Evolutionary conservation across 2,888 invertebrate genomes (phyloP).

Genomic region (Mythimna loreyi): DNA sequence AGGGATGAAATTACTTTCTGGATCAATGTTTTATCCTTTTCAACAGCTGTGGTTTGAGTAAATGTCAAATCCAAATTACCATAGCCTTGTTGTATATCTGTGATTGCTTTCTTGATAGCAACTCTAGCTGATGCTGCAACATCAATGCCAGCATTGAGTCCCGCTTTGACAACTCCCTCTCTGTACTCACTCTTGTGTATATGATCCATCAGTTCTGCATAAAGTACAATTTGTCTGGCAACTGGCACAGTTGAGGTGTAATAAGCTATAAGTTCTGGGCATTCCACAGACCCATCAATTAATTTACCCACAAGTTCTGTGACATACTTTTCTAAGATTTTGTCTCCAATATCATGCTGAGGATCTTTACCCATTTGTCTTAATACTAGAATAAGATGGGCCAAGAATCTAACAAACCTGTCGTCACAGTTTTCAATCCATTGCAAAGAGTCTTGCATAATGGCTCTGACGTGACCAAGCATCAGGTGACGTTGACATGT

Average conservation of each 20-base stretch:
- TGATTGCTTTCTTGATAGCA: conserved; percentile 94
- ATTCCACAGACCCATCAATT: conserved; percentile 90
- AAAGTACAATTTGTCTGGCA: conserved; percentile 88
- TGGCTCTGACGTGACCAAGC: conserved; percentile 94
- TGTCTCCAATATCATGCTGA: conserved; percentile 93
- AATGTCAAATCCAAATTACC: conserved; percentile 90
- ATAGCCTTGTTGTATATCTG: conserved; percentile 85
- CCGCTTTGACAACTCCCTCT: conserved; percentile 92
- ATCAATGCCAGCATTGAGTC: conserved; percentile 94
- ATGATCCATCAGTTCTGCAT: conserved; percentile 93
- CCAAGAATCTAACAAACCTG: conserved; percentile 94
- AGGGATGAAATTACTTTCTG: conserved; percentile 90
- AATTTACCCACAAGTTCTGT: conserved; percentile 92
- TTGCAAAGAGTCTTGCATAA: conserved; percentile 93
- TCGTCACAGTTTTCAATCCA: conserved; percentile 91
- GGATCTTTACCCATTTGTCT: conserved; percentile 94
- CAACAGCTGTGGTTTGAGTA: conserved; percentile 92
- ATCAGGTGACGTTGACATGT: conserved; percentile 96
- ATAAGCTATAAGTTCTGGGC: conserved; percentile 95
- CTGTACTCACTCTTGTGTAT: conserved; percentile 93
- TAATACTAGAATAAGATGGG: conserved; percentile 96
- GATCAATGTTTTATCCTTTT: conserved; percentile 85
- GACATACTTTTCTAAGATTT: conserved; percentile 94
- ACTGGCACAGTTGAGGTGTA: conserved; percentile 95
- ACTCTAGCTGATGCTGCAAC: conserved; percentile 96